Conservation (phyloP, 2,113 vertebrate species). For the Spilogale gracilis region DNA sequence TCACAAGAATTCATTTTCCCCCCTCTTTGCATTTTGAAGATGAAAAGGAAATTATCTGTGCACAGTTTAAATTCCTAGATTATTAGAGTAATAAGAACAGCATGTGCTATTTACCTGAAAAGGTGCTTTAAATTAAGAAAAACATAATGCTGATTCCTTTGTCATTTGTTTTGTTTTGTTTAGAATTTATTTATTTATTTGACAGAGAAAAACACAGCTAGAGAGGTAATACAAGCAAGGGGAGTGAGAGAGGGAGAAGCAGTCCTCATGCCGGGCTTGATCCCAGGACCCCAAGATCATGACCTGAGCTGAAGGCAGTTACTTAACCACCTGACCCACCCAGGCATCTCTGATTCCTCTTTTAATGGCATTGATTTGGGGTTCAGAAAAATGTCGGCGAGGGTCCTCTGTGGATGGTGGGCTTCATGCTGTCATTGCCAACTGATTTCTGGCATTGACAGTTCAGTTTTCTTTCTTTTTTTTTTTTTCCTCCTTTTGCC, state of each 20-base stretch:
- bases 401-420: neutral
- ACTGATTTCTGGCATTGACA: slow-evolving; percentile 41
- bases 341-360: neutral
- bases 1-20: neutral
- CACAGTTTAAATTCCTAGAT: neutral
- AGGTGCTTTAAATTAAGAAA: neutral
- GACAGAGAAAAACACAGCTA: no score
- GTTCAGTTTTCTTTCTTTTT: slow-evolving; percentile 51
- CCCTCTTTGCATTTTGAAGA: neutral
- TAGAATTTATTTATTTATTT: no score
- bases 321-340: no score
- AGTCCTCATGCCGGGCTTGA: no score
- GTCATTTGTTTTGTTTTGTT: no score
- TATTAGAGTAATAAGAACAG: neutral
- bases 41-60: neutral
- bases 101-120: slow-evolving; percentile 2
- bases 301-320: no score
- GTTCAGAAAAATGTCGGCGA: slow-evolving; percentile 37
- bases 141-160: neutral
- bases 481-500: neutral
- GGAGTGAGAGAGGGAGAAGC: no score
- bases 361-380: slow-evolving; percentile 14
- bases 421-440: slow-evolving; percentile 37
- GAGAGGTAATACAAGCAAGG: no score
- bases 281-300: no score